Evolutionary conservation across 2,113 vertebrate species (phyloP).

Genomic region (Pseudopipra pipra): DNA sequence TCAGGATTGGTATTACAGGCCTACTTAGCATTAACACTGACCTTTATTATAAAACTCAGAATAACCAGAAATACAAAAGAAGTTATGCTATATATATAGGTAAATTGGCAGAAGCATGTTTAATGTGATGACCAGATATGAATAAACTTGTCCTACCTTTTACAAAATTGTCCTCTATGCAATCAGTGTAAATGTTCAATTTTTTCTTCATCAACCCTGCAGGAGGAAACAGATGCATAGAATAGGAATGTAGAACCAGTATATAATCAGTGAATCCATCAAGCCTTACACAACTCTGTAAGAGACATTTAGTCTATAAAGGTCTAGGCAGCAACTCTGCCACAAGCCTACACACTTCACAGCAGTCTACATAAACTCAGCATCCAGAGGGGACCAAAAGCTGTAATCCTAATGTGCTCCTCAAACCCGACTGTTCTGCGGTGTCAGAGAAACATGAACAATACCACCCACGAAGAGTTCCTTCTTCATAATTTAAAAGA

Average conservation of each 20-base stretch:
- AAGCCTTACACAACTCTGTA: neutral
- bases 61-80: neutral
- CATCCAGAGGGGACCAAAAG: neutral
- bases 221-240: neutral
- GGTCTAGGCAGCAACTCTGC: neutral
- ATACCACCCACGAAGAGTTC: neutral
- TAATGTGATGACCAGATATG: neutral
- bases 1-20: slow-evolving; percentile 3
- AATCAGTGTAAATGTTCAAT: neutral
- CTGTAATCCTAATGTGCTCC: neutral
- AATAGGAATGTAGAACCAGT: neutral
- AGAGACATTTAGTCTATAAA: neutral
- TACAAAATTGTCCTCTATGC: neutral
- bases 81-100: neutral
- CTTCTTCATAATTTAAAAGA: neutral
- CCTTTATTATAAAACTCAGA: neutral
- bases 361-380: neutral
- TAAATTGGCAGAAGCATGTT: neutral
- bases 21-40: slow-evolving; percentile 45
- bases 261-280: neutral
- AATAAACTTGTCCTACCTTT: neutral
- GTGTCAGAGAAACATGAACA: neutral
- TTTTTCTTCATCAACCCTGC: neutral
- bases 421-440: neutral
- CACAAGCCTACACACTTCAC: neutral